phyloP scores from a whole-genome alignment of 1,140 invertebrate genomes.

The Glomeris maerens region DNA sequence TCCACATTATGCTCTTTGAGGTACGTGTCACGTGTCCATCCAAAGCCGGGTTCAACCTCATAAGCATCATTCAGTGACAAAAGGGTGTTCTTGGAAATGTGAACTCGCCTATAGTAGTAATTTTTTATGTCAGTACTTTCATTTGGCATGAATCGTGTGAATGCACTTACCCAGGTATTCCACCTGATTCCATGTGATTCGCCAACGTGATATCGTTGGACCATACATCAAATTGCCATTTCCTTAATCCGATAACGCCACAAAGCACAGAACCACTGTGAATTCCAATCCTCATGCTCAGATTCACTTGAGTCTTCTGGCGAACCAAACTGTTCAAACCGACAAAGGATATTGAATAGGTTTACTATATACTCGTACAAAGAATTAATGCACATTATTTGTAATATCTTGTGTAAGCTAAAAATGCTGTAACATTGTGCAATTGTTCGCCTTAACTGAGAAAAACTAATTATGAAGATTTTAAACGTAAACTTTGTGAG shows the following conservation, averaged over 20 bases:
- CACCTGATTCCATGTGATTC: slow-evolving; percentile 94
- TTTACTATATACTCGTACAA: too few relatives aligned
- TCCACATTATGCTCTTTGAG: slow-evolving; percentile 72
- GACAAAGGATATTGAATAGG: slow-evolving; percentile 1
- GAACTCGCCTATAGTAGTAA: slow-evolving; percentile 70
- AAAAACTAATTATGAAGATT: too few relatives aligned
- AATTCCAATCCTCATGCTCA: slow-evolving; percentile 92
- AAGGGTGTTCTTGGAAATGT: slow-evolving; percentile 74
- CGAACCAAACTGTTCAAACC: slow-evolving; percentile 41
- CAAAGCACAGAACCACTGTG: slow-evolving; percentile 88
- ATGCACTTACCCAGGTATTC: slow-evolving; percentile 63
- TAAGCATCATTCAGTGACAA: slow-evolving; percentile 73
- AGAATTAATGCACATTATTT: too few relatives aligned
- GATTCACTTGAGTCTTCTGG: slow-evolving; percentile 68
- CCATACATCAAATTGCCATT: slow-evolving; percentile 98
- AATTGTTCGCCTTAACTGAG: too few relatives aligned
- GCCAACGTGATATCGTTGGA: slow-evolving; percentile 93
- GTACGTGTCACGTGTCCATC: slow-evolving; percentile 66
- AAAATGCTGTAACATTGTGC: too few relatives aligned
- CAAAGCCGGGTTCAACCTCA: slow-evolving; percentile 82
- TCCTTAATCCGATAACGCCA: slow-evolving; percentile 76
- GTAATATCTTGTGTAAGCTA: too few relatives aligned
- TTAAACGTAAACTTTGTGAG: too few relatives aligned
- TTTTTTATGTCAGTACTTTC: too few relatives aligned
- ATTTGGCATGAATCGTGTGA: too few relatives aligned